Base-by-base conservation (phyloP, 2,113 vertebrate species). In the Salminus brasiliensis region DNA sequence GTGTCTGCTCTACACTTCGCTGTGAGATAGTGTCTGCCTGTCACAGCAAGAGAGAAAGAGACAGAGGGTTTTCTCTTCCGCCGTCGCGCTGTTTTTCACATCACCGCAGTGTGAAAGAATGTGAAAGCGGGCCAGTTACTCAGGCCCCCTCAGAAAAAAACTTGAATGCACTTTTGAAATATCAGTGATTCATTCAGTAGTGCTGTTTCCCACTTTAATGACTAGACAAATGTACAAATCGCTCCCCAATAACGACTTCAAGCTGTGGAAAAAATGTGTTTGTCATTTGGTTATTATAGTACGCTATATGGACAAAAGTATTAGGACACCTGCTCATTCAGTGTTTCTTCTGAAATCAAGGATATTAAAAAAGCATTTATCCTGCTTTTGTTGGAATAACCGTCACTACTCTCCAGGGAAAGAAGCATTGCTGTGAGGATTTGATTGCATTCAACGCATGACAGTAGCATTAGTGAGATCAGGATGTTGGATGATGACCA, bases 21-120 rank as follows among this genome's bases (percentile, higher is more conserved):
- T 57, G 84, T 91, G 91, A 89, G 88, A 89, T 89, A 89, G 90
- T 89, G 90, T 91, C 90, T 93, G 89, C 77, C 89, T 91, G 92
- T 91, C 87, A 89, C 81, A 73, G 81, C 68, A 80, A 29, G 85
- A 80, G 87, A 88, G 82, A 81, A 49, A 57, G 67, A 76, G 49
- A 73, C n/a, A 72, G 83, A 25, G 84, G 75, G 70, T 21, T 32
- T 32, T 53, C 67, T 25, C n/a, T 41, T 72, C 34, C 62, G 43
- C 57, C 71, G 43, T 45, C 32, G 25, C 52, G 84, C 78, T 74
- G 34, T 83, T 76, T 86, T 88, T 84, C 82, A 85, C 57, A 80
- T 80, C 84, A 84, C 72, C 10, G 72, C 77, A 41, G 67, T 85
- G 76, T 81, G 73, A 80, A 85, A 76, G 55, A 82, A 88, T 85